A percentile compares a stretch with the other conserved stretches of the same genome.
These are phyloP conservation scores for Odocoileus hemionus DNA, from an alignment of 2,113 vertebrate genomes.

Conservation along the genomic window DNA sequence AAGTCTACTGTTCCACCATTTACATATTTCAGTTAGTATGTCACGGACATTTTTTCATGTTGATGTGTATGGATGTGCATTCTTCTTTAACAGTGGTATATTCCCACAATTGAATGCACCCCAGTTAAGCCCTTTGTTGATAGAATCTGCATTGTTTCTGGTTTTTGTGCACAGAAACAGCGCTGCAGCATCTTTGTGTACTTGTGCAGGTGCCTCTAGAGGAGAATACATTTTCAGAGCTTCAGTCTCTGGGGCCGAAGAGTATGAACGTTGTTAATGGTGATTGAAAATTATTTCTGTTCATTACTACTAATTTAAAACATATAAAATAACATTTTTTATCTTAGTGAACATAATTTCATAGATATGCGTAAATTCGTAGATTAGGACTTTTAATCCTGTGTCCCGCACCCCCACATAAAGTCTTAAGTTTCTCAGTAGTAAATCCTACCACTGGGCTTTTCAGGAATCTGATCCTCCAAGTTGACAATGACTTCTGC, in stretches of 20 bases:
- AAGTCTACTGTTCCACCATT: not conserved
- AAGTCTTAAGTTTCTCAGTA: not conserved
- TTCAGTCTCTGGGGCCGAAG: not conserved
- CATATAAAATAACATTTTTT: not conserved
- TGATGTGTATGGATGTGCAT: not conserved
- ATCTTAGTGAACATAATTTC: slow-evolving; percentile 1
- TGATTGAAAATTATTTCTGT: slow-evolving; percentile 4
- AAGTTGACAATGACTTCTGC: not conserved
- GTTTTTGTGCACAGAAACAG: not conserved
- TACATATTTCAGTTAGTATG: not conserved
- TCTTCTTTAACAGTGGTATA: not conserved
- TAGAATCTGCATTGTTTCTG: not conserved
- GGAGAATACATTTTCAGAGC: not conserved
- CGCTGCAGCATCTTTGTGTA: not conserved
- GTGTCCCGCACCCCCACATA: not conserved
- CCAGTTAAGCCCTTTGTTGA: not conserved
- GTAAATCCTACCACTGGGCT: not conserved
- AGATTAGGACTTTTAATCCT: not conserved
- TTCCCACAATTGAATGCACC: not conserved
- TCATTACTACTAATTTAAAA: slow-evolving; percentile 34
- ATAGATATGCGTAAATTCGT: slow-evolving; percentile 12
- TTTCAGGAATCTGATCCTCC: slow-evolving; percentile 7
- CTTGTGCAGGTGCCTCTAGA: not conserved
- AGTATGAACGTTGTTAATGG: not conserved
- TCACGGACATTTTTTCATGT: not conserved